Evolutionary conservation across 2,113 vertebrate species (phyloP).

Genomic region (Loxodonta africana): DNA sequence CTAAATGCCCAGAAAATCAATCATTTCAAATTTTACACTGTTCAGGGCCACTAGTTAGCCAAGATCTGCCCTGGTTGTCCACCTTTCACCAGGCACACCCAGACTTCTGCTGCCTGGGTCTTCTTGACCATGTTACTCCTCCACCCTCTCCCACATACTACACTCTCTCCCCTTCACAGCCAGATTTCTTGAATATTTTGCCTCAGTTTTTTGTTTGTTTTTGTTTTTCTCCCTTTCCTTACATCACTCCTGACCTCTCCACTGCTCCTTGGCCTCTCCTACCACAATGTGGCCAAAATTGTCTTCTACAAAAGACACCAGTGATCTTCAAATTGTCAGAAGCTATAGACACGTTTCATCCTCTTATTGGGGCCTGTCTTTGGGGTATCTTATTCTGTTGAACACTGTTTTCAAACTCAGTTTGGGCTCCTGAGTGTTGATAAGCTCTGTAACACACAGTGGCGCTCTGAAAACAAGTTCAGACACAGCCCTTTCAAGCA

Average conservation of each 20-base stretch:
- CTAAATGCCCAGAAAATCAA: neutral
- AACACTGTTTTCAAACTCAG: neutral
- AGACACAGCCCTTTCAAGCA: neutral
- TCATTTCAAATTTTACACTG: neutral
- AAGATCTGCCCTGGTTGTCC: neutral
- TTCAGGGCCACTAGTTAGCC: neutral
- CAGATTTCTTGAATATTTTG: neutral
- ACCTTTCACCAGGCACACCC: neutral
- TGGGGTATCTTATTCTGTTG: neutral
- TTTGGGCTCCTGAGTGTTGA: neutral
- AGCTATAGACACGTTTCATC: rapidly evolving
- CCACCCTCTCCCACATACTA: neutral
- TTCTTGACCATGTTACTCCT: neutral
- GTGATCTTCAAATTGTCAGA: neutral
- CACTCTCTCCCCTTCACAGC: neutral
- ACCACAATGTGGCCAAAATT: rapidly evolving
- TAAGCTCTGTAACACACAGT: neutral
- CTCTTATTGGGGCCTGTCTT: neutral
- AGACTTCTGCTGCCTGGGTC: neutral
- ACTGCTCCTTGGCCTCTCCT: rapidly evolving
- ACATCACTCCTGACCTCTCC: too few species aligned
- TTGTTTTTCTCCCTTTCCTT: neutral
- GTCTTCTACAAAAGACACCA: neutral
- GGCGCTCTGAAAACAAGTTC: neutral
- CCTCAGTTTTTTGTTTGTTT: neutral